These are phyloP conservation scores for Herpailurus yagouaroundi DNA, from an alignment of 2,113 vertebrate species.

Conservation along the genomic window DNA sequence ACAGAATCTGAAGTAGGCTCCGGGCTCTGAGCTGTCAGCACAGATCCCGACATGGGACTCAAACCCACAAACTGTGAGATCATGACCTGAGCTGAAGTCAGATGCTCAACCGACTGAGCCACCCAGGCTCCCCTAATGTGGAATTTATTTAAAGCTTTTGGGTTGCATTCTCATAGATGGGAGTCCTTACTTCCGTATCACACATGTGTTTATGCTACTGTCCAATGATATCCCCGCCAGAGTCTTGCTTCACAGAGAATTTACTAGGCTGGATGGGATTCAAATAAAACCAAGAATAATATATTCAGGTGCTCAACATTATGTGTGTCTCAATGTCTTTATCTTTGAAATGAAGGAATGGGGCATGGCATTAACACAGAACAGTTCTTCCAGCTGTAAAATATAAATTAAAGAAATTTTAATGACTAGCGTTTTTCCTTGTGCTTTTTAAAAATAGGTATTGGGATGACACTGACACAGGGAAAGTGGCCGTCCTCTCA, in stretches of 20 bases:
- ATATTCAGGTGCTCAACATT: neutral
- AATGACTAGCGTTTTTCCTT: neutral
- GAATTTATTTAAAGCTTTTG: slow-evolving; percentile 35
- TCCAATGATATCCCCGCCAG: neutral
- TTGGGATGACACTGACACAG: neutral
- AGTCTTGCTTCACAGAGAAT: neutral
- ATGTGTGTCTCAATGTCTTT: neutral
- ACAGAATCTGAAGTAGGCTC: no score
- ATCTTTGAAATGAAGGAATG: neutral
- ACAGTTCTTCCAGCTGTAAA: neutral
- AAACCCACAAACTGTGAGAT: no score
- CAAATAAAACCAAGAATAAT: neutral
- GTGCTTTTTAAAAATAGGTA: neutral
- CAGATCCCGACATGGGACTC: no score
- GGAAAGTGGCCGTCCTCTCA: neutral
- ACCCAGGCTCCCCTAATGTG: neutral
- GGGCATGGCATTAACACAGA: neutral
- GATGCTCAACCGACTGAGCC: no score
- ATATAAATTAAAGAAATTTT: neutral
- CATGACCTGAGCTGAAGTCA: no score
- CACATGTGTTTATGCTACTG: neutral
- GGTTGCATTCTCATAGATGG: neutral
- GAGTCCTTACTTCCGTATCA: neutral
- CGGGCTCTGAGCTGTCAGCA: no score
- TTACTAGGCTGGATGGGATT: neutral